Conservation (phyloP, 2,797 vertebrate genomes). For the Artibeus jamaicensis region DNA sequence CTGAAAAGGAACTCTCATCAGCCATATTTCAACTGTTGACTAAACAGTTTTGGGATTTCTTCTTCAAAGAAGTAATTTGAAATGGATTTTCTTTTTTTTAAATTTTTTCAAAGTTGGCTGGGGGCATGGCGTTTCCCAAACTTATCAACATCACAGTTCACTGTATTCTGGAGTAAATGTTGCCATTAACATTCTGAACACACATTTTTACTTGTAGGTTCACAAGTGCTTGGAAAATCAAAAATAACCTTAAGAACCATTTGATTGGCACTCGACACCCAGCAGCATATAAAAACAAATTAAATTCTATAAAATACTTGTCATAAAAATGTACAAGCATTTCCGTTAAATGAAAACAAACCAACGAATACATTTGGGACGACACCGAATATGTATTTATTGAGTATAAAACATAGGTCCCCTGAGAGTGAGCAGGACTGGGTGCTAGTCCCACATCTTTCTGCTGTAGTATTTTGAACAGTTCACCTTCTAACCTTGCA, state of each 20-base stretch:
- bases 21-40: background rate
- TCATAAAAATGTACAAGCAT: constrained; percentile 48
- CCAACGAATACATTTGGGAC: background rate
- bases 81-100: background rate
- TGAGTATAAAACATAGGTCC: background rate
- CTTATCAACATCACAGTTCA: background rate
- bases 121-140: background rate
- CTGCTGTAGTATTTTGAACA: background rate
- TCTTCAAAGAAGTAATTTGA: background rate
- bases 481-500: background rate
- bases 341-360: constrained; percentile 57
- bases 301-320: constrained; percentile 66
- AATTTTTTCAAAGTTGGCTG: background rate
- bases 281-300: constrained; percentile 63
- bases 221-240: constrained; percentile 52
- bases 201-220: constrained; percentile 45
- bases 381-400: background rate
- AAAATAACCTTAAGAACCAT: constrained; percentile 67
- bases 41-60: constrained; percentile 2
- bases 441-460: background rate
- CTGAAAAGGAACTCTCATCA: background rate
- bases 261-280: constrained; percentile 62
- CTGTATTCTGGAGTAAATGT: constrained; percentile 19
- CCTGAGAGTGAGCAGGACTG: background rate
- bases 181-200: constrained; percentile 44